Evolutionary conservation across 1,140 invertebrate species (phyloP), one percentile per base, ranked within the genome.

Genomic region (Macrotrachela quadricornifera): DNA sequence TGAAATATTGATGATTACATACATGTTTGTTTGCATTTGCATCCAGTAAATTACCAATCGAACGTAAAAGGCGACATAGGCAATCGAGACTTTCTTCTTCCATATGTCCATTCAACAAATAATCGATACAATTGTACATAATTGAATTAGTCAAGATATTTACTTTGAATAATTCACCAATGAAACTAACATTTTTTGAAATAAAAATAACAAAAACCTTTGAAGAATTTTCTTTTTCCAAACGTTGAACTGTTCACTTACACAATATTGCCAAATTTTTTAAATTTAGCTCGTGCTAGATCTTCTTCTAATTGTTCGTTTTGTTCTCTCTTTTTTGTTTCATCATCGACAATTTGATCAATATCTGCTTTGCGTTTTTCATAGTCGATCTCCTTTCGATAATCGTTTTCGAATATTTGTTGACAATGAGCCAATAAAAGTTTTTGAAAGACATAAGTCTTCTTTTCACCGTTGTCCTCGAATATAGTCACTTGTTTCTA

Each of bases 41-140:
- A n/a, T n/a, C n/a, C n/a, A n/a, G n/a, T n/a, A n/a, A n/a, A n/a
- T 54, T 42, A 3, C 87, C 87, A 59, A 92, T 80, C 0, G 87
- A 92, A 11, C 81, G 81, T 11, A 94, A 70, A 48, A 95, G 73
- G 68, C 85, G 82, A 64, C 86, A 92, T 2, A 92, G 72, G 65
- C 86, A 90, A 69, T 94, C 88, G 6, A 92, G 71, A 63, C 80
- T 84, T 60, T 94, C 88, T 63, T 90, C 85, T 59, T 88, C 83
- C 30, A 65, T 62, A 36, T 64, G 80, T 76, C 56, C 69, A 51
- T 62, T 68, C n/a, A 94, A 67, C 49, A 94, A 72, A 53, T 80
- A 78, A 40, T 75, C 73, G 57, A 91, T 79, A 69, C 87, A 94
- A 48, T 77, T 75, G 57, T 80, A 76, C 80, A 94, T 94, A 57